A percentile compares a stretch with the other conserved stretches of the same genome.
These are phyloP conservation scores for Anadara kagoshimensis DNA, from an alignment of 1,140 invertebrate genomes.

Conservation along the genomic window DNA sequence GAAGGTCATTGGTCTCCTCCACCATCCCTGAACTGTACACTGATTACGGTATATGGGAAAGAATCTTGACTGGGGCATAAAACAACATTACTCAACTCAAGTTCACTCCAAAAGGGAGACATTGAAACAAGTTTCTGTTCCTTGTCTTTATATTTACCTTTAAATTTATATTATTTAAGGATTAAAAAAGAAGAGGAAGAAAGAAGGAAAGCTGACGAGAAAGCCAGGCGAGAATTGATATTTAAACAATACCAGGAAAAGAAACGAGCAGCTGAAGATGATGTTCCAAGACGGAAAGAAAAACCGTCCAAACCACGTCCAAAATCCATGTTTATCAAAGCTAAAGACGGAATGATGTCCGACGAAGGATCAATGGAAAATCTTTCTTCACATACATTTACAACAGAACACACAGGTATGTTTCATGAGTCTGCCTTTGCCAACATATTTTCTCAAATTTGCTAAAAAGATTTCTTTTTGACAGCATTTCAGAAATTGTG, in stretches of 20 bases:
- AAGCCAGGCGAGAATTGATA: constrained; percentile 87
- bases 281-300: constrained; percentile 30
- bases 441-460: no score
- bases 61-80: no score
- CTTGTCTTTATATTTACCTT: not conserved
- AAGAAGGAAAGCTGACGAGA: constrained; percentile 93
- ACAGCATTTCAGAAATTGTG: no score
- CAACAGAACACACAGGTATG: not conserved
- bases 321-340: constrained; percentile 59
- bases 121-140: not conserved
- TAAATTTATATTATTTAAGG: constrained; percentile 75
- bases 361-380: constrained; percentile 42
- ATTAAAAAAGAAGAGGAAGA: constrained; percentile 88
- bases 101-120: no score
- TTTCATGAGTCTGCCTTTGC: no score
- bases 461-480: no score
- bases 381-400: constrained; percentile 24
- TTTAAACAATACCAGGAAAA: constrained; percentile 96
- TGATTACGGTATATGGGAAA: no score
- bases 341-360: not conserved
- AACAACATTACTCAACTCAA: no score
- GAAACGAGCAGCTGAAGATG: constrained; percentile 89
- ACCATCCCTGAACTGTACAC: no score
- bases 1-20: no score
- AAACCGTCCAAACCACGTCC: constrained; percentile 48